Conservation (phyloP, 2,888 invertebrate species). For the Xestoiulus laeticollis region DNA sequence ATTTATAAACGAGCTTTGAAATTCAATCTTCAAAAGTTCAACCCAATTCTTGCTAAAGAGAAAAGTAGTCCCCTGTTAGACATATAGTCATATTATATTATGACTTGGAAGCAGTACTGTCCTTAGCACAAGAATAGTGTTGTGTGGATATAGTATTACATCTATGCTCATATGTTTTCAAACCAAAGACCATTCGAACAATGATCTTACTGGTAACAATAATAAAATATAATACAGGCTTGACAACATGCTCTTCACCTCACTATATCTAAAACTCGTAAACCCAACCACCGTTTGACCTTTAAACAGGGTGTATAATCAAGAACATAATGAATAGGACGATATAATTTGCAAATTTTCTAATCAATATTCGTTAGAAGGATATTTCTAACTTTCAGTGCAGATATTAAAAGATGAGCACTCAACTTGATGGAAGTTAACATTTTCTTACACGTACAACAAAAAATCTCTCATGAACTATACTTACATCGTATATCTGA, state of each 20-base stretch:
- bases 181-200: too few relatives aligned
- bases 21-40: not conserved
- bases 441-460: not conserved
- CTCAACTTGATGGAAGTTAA: slow-evolving; percentile 3
- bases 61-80: not conserved
- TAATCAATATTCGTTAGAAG: not conserved
- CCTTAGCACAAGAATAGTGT: not conserved
- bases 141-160: too few relatives aligned
- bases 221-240: too few relatives aligned
- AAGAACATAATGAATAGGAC: too few relatives aligned
- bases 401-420: not conserved
- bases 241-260: too few relatives aligned
- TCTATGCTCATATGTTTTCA: too few relatives aligned
- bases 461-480: not conserved
- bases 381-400: not conserved
- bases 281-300: too few relatives aligned
- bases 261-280: too few relatives aligned
- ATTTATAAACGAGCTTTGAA: not conserved
- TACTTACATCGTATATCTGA: not conserved
- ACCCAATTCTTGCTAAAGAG: not conserved
- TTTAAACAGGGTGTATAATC: too few relatives aligned
- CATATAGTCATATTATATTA: not conserved
- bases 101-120: not conserved
- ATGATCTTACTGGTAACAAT: too few relatives aligned
- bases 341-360: not conserved